Percentiles rank a stretch among this genome's conserved stretches.
Conservation (phyloP, 2,113 vertebrate species). For the Brachirus orientalis region DNA sequence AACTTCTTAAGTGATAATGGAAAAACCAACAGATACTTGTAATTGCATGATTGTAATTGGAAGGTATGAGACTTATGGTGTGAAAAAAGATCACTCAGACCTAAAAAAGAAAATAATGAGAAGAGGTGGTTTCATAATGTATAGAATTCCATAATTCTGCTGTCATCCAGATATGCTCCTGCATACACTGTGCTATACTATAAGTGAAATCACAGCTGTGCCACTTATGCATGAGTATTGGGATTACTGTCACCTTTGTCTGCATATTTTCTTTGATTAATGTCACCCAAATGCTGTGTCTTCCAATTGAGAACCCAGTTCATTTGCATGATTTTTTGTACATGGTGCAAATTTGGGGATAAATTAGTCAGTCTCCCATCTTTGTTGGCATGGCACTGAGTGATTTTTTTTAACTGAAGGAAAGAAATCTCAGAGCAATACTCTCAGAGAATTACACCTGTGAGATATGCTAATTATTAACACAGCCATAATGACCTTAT, state of each 20-base stretch:
- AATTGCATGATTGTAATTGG: constrained; percentile 70
- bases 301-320: constrained; percentile 82
- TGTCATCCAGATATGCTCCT: constrained; percentile 2
- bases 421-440: constrained; percentile 69
- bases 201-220: constrained; percentile 73
- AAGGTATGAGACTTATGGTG: constrained; percentile 63
- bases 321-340: constrained; percentile 90
- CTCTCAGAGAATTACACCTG: constrained; percentile 82
- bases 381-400: constrained; percentile 79
- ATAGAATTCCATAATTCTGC: constrained; percentile 61
- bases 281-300: constrained; percentile 86
- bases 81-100: constrained; percentile 63
- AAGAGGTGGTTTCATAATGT: constrained; percentile 57
- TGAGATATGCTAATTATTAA: constrained; percentile 84
- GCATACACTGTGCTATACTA: constrained; percentile 59
- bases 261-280: constrained; percentile 88
- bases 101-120: constrained; percentile 76
- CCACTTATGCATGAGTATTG: constrained; percentile 78
- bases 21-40: constrained; percentile 68
- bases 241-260: constrained; percentile 86
- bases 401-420: constrained; percentile 62
- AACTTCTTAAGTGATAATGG: constrained; percentile 69
- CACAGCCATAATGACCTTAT: constrained; percentile 83
- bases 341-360: constrained; percentile 82
- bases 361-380: constrained; percentile 81